Percentiles rank a stretch among this genome's conserved stretches.
Evolutionary conservation across 2,888 invertebrate genomes (phyloP).

Genomic region (Galerucella nymphaeae): DNA sequence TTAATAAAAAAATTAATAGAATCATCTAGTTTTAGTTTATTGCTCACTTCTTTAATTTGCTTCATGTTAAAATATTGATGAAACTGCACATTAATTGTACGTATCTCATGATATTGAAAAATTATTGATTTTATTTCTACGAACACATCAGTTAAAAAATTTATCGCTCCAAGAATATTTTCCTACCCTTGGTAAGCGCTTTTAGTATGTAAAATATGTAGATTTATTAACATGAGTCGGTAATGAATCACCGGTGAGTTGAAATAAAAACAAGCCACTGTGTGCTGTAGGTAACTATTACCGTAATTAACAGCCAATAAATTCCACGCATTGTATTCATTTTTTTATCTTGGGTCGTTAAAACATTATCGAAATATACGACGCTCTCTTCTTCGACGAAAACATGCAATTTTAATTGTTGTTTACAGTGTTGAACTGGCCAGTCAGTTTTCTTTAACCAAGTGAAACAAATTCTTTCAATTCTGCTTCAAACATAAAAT

Average conservation of each 20-base stretch:
- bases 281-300: slow-evolving; percentile 25
- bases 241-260: slow-evolving; percentile 14
- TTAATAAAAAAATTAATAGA: too few relatives aligned
- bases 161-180: neutral
- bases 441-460: neutral
- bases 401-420: slow-evolving; percentile 25
- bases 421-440: slow-evolving; percentile 2
- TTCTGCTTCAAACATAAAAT: neutral
- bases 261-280: slow-evolving; percentile 24
- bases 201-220: slow-evolving; percentile 1
- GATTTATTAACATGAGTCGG: slow-evolving; percentile 14
- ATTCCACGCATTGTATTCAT: slow-evolving; percentile 30
- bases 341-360: slow-evolving; percentile 31
- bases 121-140: neutral
- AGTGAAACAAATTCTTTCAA: neutral
- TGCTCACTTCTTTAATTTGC: too few relatives aligned
- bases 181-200: neutral
- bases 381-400: slow-evolving; percentile 10
- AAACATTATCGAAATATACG: slow-evolving; percentile 23
- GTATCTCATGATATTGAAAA: neutral
- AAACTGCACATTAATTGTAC: too few relatives aligned
- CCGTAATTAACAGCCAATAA: slow-evolving; percentile 33
- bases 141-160: too few relatives aligned
- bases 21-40: too few relatives aligned
- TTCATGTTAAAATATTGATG: too few relatives aligned